Conservation (phyloP, 2,888 invertebrate genomes). For the Phytoseiulus persimilis region DNA sequence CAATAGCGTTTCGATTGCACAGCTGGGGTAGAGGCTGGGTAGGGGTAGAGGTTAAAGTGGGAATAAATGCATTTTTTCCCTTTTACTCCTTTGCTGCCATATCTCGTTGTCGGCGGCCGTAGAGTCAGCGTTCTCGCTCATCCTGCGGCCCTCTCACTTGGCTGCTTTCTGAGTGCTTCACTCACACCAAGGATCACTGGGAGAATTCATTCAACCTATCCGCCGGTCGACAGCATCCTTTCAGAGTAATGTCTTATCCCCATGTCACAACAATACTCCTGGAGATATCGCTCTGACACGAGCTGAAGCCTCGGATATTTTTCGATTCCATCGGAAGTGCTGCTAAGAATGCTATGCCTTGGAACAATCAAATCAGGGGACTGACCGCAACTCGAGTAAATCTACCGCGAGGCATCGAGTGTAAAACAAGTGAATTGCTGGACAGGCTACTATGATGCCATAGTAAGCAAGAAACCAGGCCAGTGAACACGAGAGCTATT, state of each 20-base stretch:
- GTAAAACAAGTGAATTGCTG: background rate
- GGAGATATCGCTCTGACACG: background rate
- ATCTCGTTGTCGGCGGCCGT: background rate
- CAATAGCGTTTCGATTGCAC: background rate
- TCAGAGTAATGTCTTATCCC: background rate
- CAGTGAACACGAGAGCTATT: background rate
- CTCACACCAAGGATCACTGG: background rate
- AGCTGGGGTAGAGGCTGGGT: background rate
- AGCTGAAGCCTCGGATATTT: background rate
- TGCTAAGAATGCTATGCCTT: background rate
- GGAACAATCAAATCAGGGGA: background rate
- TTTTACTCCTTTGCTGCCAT: conserved; percentile 39
- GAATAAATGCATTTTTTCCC: background rate
- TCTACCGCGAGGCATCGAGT: background rate
- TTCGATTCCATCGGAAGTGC: background rate
- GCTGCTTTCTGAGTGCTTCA: background rate
- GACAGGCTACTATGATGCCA: background rate
- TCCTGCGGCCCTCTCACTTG: background rate
- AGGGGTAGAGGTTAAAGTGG: background rate
- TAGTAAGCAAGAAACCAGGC: background rate
- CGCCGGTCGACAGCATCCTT: background rate
- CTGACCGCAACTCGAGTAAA: background rate
- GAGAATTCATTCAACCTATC: background rate
- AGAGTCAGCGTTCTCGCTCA: background rate
- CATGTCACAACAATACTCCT: background rate